Evolutionary conservation across 2,888 invertebrate genomes (phyloP).

Genomic region (Cepaea hortensis): DNA sequence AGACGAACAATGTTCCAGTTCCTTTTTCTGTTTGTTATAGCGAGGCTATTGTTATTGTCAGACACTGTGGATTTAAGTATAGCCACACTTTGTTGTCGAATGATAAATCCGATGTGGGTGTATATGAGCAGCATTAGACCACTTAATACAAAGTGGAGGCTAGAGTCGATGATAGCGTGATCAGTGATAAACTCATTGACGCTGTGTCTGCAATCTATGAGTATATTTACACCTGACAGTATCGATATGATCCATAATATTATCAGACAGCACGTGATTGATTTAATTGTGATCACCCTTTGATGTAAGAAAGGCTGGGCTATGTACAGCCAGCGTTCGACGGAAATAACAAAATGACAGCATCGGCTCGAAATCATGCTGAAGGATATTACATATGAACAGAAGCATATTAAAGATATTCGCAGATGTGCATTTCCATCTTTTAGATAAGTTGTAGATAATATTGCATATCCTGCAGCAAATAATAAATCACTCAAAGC

Average conservation of each 20-base stretch:
- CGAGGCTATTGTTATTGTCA: background rate
- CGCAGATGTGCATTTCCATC: background rate
- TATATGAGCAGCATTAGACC: background rate
- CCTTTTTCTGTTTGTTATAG: too few species aligned
- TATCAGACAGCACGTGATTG: background rate
- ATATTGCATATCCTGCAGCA: background rate
- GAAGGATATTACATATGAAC: background rate
- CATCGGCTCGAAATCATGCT: background rate
- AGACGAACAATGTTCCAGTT: too few species aligned
- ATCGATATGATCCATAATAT: background rate
- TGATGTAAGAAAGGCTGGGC: background rate
- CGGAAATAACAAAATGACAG: background rate
- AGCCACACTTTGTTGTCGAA: background rate
- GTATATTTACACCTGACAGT: background rate
- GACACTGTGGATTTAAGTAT: background rate
- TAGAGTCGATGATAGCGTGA: background rate
- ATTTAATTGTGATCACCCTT: background rate
- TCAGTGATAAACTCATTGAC: background rate
- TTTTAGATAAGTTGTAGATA: too few species aligned
- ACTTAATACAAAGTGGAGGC: background rate
- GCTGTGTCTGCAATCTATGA: background rate
- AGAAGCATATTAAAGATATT: background rate
- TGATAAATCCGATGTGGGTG: background rate
- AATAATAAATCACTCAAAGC: slow-evolving; percentile 1
- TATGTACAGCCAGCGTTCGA: slow-evolving; percentile 9